phyloP scores from a whole-genome alignment of 2,113 vertebrate species.

The Scortum barcoo region DNA sequence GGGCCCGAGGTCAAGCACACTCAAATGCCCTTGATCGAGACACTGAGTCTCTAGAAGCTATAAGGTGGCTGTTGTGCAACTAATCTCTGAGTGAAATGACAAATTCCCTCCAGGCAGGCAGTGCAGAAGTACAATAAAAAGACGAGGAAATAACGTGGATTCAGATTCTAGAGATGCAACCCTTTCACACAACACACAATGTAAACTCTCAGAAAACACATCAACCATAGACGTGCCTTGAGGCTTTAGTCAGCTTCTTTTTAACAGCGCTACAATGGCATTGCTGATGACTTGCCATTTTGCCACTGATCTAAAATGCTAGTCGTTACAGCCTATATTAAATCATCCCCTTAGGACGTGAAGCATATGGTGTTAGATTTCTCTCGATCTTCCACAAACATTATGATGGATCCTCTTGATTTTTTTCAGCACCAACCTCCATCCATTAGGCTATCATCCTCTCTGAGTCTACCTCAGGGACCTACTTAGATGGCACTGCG shows the following conservation, averaged over 20 bases:
- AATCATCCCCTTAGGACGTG: slow-evolving; percentile 40
- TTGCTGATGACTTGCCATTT: slow-evolving; percentile 49
- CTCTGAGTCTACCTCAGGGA: slow-evolving; percentile 56
- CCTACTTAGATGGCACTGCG: slow-evolving; percentile 56
- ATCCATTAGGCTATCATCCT: slow-evolving; percentile 48
- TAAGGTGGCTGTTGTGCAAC: slow-evolving; percentile 15
- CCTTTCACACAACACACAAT: neutral
- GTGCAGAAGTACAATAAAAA: slow-evolving; percentile 8
- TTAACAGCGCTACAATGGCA: slow-evolving; percentile 36
- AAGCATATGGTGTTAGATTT: slow-evolving; percentile 41
- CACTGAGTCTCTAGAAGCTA: slow-evolving; percentile 32
- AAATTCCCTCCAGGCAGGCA: slow-evolving; percentile 23
- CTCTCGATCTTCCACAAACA: slow-evolving; percentile 5
- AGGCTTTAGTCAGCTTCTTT: slow-evolving; percentile 48
- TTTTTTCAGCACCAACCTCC: slow-evolving; percentile 48
- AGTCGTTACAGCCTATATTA: slow-evolving; percentile 27
- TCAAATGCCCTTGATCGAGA: slow-evolving; percentile 16
- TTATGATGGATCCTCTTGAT: slow-evolving; percentile 44
- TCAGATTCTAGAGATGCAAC: slow-evolving; percentile 4
- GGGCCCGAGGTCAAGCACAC: slow-evolving; percentile 16
- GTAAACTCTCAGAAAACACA: slow-evolving; percentile 40
- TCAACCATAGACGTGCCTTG: slow-evolving; percentile 23
- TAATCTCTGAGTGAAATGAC: slow-evolving; percentile 38
- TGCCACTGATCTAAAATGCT: slow-evolving; percentile 51
- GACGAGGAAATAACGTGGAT: slow-evolving; percentile 2